Percentiles rank a stretch among this genome's conserved stretches.
These are phyloP conservation scores for Pollimyrus isidori DNA, from an alignment of 2,113 vertebrate genomes.

Conservation along the genomic window DNA sequence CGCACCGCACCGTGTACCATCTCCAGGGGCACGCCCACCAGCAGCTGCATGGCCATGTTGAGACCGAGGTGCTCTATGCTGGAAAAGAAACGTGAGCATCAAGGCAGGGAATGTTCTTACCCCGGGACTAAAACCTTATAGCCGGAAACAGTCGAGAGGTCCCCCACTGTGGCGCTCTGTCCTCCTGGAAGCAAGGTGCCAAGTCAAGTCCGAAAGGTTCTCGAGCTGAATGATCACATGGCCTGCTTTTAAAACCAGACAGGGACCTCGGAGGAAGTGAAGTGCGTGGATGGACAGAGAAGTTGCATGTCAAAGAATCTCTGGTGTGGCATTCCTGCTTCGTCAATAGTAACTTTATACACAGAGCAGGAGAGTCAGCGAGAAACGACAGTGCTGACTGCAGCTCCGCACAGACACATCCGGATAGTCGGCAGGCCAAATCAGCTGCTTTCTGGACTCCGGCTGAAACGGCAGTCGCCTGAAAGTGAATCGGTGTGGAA, in stretches of 20 bases:
- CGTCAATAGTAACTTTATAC: slow-evolving; percentile 20
- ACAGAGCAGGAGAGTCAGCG: background rate
- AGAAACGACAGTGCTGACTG: background rate
- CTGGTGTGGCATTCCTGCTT: background rate
- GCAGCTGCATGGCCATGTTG: slow-evolving; percentile 89
- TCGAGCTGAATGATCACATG: background rate
- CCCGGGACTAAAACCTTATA: background rate
- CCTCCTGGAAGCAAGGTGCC: background rate
- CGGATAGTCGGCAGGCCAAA: background rate
- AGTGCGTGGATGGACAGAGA: background rate
- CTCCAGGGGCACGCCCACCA: slow-evolving; percentile 93
- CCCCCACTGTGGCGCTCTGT: background rate
- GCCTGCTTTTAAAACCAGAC: background rate
- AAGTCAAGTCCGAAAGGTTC: background rate
- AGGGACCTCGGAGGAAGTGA: background rate
- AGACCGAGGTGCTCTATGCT: slow-evolving; percentile 93
- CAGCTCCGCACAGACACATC: background rate
- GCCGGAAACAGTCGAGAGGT: background rate
- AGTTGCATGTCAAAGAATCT: background rate
- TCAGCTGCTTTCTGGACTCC: background rate
- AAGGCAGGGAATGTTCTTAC: background rate
- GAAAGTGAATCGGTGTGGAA: background rate
- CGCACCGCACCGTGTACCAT: slow-evolving; percentile 92
- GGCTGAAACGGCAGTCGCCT: too few species aligned
- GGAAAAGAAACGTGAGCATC: slow-evolving; percentile 45